Percentiles rank a stretch among this genome's conserved stretches.
Conservation (phyloP, 2,797 vertebrate species). For the Cyprinodon diabolis region DNA sequence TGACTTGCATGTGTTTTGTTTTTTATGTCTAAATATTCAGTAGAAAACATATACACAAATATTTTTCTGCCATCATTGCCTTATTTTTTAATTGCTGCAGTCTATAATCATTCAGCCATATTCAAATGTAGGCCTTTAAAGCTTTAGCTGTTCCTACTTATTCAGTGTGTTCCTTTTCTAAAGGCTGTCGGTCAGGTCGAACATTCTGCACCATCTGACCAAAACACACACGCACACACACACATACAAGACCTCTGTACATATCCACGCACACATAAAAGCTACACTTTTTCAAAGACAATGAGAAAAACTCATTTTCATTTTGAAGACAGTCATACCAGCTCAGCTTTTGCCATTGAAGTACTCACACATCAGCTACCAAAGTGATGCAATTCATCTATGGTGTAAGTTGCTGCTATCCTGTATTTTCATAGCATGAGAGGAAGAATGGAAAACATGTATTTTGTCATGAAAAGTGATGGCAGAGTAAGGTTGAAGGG, state of each 20-base stretch:
- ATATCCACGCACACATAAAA: constrained; percentile 20
- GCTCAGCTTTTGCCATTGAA: constrained; percentile 66
- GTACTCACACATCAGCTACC: constrained; percentile 78
- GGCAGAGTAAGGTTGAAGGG: constrained; percentile 71
- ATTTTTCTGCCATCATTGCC: constrained; percentile 78
- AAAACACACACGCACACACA: constrained; percentile 35
- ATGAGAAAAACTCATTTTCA: constrained; percentile 53
- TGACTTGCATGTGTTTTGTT: constrained; percentile 81
- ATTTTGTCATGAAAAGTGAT: constrained; percentile 78
- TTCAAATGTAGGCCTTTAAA: constrained; percentile 73
- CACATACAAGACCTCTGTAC: constrained; percentile 15
- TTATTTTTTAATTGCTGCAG: constrained; percentile 65
- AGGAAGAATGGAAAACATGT: constrained; percentile 77
- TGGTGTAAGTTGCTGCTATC: constrained; percentile 87
- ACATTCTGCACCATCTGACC: constrained; percentile 40
- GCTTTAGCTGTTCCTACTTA: constrained; percentile 75
- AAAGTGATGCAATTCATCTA: constrained; percentile 83
- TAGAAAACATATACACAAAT: constrained; percentile 69
- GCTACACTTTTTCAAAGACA: constrained; percentile 58
- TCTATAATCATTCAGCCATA: constrained; percentile 81
- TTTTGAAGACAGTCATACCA: constrained; percentile 49
- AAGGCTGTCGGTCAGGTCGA: constrained; percentile 53
- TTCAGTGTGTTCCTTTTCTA: constrained; percentile 58
- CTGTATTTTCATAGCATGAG: constrained; percentile 80
- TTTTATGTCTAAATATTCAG: constrained; percentile 75